These are phyloP conservation scores for Calvadosia cruxmelitensis DNA, from an alignment of 30 jellyfish, hydroid and myxozoan species.

Conservation along the genomic window DNA sequence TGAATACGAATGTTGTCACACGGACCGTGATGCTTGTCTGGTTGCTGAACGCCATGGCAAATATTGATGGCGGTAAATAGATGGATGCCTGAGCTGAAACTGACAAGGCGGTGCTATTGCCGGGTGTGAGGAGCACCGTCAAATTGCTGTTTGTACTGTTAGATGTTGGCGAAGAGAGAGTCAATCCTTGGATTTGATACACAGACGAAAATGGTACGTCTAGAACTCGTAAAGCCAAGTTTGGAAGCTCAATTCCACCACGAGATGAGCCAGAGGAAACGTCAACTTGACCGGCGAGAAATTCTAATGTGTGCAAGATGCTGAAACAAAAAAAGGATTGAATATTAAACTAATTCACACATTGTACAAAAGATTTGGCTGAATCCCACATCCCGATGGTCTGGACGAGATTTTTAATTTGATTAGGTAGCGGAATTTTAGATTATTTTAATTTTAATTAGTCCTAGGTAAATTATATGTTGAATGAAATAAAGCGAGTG, in stretches of 20 bases:
- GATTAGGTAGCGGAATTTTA: too few relatives aligned
- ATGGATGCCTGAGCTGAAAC: conserved; percentile 12
- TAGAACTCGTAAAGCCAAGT: not conserved
- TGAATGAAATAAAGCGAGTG: too few relatives aligned
- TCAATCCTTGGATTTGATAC: not conserved
- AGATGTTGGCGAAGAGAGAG: not conserved
- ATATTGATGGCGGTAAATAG: conserved; percentile 13
- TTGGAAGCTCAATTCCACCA: not conserved
- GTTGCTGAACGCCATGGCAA: conserved; percentile 6
- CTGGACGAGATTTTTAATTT: too few relatives aligned
- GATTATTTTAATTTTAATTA: too few relatives aligned
- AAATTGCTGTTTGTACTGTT: not conserved
- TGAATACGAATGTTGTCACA: conserved; percentile 29
- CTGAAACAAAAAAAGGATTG: too few relatives aligned
- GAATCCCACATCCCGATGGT: too few relatives aligned
- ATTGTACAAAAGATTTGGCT: too few relatives aligned
- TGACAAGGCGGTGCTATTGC: not conserved
- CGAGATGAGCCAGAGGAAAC: not conserved
- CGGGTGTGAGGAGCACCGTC: not conserved
- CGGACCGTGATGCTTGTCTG: conserved; percentile 12
- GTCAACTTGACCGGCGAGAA: not conserved
- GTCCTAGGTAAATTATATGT: too few relatives aligned
- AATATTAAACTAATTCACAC: too few relatives aligned
- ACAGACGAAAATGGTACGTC: not conserved
- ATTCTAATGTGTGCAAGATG: not conserved